Conservation (phyloP, 2,113 vertebrate species). For the Emydura subglobosa region DNA sequence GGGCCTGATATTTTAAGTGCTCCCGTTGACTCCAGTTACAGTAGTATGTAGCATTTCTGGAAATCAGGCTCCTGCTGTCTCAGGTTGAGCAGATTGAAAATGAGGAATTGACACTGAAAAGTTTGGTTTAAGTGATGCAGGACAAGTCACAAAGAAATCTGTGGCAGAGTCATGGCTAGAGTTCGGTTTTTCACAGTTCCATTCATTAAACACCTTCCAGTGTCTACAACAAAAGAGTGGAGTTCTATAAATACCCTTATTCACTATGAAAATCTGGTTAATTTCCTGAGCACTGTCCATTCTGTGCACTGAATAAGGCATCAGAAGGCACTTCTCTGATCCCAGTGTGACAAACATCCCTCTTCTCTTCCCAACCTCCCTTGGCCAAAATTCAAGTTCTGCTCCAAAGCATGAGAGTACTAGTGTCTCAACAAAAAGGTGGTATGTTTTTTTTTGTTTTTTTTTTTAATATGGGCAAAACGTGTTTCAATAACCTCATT, state of each 20-base stretch:
- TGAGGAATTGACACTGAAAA: neutral
- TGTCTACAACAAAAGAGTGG: neutral
- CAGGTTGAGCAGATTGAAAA: neutral
- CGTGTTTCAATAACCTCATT: neutral
- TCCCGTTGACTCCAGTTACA: neutral
- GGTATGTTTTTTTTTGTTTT: neutral
- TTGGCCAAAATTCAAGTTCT: neutral
- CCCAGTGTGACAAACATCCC: neutral
- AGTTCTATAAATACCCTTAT: neutral
- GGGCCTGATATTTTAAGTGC: neutral
- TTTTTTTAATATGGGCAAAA: neutral
- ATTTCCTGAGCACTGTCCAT: conserved; percentile 66
- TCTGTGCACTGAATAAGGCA: conserved; percentile 66
- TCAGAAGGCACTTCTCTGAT: neutral
- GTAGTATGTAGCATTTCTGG: neutral
- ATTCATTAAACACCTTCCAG: neutral
- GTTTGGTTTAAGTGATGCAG: neutral
- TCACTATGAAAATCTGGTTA: neutral
- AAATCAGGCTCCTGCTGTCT: neutral
- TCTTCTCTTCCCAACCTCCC: neutral
- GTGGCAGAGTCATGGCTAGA: neutral
- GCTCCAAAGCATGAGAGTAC: neutral
- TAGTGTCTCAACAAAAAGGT: neutral
- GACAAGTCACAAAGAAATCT: neutral
- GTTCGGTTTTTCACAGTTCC: neutral